phyloP scores from a whole-genome alignment of 2,113 vertebrate genomes.

The Oreochromis niloticus region DNA sequence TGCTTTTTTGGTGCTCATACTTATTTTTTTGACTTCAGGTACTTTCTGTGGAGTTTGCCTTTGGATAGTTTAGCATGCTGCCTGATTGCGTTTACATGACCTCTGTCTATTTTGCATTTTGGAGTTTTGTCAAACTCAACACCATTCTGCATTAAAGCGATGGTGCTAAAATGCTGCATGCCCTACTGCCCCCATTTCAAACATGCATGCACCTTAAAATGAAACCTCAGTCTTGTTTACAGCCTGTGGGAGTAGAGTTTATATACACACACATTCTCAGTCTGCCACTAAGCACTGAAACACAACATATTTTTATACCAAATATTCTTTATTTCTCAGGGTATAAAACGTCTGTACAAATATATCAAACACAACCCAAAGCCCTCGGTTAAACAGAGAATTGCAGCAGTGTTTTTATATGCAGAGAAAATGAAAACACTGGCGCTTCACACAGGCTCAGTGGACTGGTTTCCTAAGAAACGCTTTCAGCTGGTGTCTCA shows the following conservation, averaged over 20 bases:
- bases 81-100: not conserved
- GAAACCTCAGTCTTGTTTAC: not conserved
- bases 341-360: constrained; percentile 49
- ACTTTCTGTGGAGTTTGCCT: not conserved
- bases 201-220: not conserved
- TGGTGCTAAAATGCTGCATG: not conserved
- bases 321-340: constrained; percentile 58
- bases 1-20: not conserved
- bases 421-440: constrained; percentile 1
- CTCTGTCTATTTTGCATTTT: not conserved
- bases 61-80: not conserved
- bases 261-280: not conserved
- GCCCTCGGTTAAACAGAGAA: not conserved
- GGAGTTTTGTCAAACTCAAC: not conserved
- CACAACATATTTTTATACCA: constrained; percentile 20
- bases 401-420: constrained; percentile 5
- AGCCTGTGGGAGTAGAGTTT: not conserved
- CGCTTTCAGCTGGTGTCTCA: constrained; percentile 10
- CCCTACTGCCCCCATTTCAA: not conserved
- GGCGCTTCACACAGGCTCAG: not conserved
- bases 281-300: not conserved
- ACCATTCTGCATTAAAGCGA: not conserved
- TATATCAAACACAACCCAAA: not conserved
- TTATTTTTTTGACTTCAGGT: not conserved
- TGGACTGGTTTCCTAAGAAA: not conserved